phyloP scores from a whole-genome alignment of 2,888 invertebrate genomes.

The Drosophila paracracens region DNA sequence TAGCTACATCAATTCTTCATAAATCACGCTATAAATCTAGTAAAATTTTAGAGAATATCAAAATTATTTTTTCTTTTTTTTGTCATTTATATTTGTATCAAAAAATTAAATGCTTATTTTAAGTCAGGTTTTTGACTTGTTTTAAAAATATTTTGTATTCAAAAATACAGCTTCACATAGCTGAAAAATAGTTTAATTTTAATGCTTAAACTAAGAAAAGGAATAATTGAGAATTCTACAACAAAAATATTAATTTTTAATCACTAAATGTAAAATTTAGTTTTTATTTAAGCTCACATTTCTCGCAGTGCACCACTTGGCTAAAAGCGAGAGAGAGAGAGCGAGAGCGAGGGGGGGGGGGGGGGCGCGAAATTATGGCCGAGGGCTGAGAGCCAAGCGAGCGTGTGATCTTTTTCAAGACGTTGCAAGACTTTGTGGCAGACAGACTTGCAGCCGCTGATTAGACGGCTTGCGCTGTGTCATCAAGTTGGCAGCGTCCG shows the following conservation, averaged over 20 bases:
- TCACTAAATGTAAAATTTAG: background rate
- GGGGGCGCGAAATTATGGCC: background rate
- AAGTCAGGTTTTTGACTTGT: background rate
- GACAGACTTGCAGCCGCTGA: conserved; percentile 31
- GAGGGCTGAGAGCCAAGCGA: conserved; percentile 40
- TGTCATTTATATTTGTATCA: background rate
- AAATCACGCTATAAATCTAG: background rate
- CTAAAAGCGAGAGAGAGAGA: background rate
- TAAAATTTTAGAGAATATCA: background rate
- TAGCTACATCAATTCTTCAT: background rate
- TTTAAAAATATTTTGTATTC: background rate
- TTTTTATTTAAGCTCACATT: background rate
- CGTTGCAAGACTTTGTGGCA: conserved; percentile 5
- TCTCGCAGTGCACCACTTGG: conserved; percentile 3
- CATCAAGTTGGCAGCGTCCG: conserved; percentile 67
- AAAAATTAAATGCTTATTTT: background rate
- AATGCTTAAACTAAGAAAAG: too few relatives aligned
- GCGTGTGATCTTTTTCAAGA: conserved; percentile 49
- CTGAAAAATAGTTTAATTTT: too few relatives aligned
- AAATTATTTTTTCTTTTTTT: background rate
- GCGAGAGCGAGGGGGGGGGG: background rate
- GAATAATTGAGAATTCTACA: too few relatives aligned
- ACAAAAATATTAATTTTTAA: background rate
- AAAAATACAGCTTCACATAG: too few relatives aligned
- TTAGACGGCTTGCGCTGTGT: conserved; percentile 60